Evolutionary conservation across 2,113 vertebrate genomes (phyloP).

Genomic region (Calonectris borealis): DNA sequence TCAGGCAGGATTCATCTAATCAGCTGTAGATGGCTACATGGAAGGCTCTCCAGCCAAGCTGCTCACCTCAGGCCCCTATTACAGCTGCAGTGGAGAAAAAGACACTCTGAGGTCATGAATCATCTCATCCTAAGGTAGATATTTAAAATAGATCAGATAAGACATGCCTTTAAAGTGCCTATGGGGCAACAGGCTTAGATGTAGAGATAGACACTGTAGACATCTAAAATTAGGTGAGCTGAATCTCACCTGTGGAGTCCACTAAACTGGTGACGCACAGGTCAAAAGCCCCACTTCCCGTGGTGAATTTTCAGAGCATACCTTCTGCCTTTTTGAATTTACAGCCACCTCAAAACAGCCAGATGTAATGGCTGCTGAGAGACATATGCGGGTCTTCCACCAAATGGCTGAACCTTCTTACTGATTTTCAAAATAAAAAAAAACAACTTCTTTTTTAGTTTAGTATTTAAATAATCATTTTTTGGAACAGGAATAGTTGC

Average conservation of each 20-base stretch:
- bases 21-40: background rate
- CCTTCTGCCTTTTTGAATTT: background rate
- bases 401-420: background rate
- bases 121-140: background rate
- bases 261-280: background rate
- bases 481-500: background rate
- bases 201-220: background rate
- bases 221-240: background rate
- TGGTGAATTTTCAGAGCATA: background rate
- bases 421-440: background rate
- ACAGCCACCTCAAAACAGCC: background rate
- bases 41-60: background rate
- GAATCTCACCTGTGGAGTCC: background rate
- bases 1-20: background rate
- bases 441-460: background rate
- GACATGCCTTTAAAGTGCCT: background rate
- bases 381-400: background rate
- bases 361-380: background rate
- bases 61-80: background rate
- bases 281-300: background rate
- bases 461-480: background rate
- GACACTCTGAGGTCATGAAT: background rate
- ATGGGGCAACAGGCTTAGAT: background rate
- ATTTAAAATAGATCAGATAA: constrained; percentile 32
- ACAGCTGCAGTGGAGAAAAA: background rate